Base-by-base conservation (phyloP, 2,113 vertebrate species). In the Lucifuga dentata region DNA sequence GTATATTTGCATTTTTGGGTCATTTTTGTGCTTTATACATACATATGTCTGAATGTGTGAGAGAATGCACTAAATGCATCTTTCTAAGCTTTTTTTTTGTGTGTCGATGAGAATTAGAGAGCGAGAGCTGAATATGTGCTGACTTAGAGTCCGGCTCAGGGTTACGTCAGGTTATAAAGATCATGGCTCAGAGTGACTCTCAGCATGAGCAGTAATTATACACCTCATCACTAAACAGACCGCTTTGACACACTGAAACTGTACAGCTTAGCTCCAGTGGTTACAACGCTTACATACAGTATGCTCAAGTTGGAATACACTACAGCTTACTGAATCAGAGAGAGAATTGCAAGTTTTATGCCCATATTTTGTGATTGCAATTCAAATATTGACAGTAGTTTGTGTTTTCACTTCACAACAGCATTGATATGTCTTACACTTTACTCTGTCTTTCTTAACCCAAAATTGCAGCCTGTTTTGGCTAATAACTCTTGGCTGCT, bases 151-250 rank as follows among this genome's bases (percentile, higher is more conserved):
- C 26, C 71, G 52, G 52, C 38, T 73, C 23, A 65, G 60, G 84
- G 86, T 87, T 81, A 80, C 40, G 2, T 84, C 60, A 56, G 87
- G 87, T 85, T 84, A 83, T 16, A 16, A n/a, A 12, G 51, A 84
- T 76, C 60, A 52, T 15, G 2, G 51, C 32, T 76, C 48, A 41
- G 49, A 52, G 66, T 41, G 39, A 73, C 50, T 73, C 71, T 65
- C 52, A 53, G 68, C 83, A 71, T 43, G 29, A 55, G 63, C 49
- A 16, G 63, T 85, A 89, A 90, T 91, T 87, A 89, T 40, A 87
- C 80, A 64, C 11, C 56, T 65, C 29, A 76, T 74, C 68, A 72
- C 65, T 73, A 65, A 61, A 72, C 77, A 78, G 70, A 39, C 60
- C 50, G 17, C 76, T 77, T 57, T 67, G 64, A 78, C 81, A 83